Evolutionary conservation across 2,888 invertebrate genomes (phyloP).

Genomic region (Poecilobothrus nobilitatus): DNA sequence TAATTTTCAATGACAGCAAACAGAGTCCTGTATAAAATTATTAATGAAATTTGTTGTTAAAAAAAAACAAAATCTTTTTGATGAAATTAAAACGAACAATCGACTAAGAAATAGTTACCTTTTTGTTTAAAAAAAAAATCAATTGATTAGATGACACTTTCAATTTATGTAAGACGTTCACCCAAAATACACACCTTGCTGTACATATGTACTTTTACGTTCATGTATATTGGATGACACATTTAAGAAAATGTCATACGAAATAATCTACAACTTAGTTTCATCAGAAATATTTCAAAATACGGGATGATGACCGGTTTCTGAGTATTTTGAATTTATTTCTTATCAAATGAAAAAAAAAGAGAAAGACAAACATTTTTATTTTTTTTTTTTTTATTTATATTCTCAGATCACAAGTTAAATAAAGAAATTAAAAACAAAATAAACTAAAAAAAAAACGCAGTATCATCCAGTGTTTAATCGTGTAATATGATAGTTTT

Average conservation of each 20-base stretch:
- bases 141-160: conserved; percentile 6
- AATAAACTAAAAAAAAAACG: not conserved
- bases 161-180: not conserved
- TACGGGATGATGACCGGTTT: not conserved
- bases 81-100: conserved; percentile 19
- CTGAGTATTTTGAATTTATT: not conserved
- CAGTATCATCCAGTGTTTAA: not conserved
- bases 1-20: conserved; percentile 8
- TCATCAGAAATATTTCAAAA: not conserved
- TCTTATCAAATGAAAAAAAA: not conserved
- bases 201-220: not conserved
- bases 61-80: conserved; percentile 19
- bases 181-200: conserved; percentile 3
- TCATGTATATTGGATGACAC: not conserved
- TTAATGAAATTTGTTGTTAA: not conserved
- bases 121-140: conserved; percentile 9
- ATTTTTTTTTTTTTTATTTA: not conserved
- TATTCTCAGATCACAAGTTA: not conserved
- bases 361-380: not conserved
- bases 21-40: not conserved
- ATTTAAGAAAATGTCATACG: not conserved
- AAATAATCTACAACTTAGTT: not conserved
- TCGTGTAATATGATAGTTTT: not conserved
- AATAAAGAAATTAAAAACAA: not conserved
- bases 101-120: conserved; percentile 18